Evolutionary conservation across 2,888 invertebrate genomes (phyloP).

Genomic region (Lasioglossum malachurum): DNA sequence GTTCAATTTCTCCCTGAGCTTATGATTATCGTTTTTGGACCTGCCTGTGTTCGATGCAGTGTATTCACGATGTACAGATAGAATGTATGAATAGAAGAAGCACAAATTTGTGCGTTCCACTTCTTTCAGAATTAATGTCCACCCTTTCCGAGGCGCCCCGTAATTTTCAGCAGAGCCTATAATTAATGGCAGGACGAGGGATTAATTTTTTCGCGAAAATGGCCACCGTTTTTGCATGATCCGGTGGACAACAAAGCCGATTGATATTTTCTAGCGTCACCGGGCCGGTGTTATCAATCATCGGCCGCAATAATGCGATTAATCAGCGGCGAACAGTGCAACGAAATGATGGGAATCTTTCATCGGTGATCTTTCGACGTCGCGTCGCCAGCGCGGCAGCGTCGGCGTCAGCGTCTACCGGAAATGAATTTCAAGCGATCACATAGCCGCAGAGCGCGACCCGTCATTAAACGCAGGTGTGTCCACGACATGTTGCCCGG

Average conservation of each 20-base stretch:
- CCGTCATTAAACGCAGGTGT: conserved; percentile 61
- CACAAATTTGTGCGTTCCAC: too few species aligned
- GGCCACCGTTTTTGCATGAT: not conserved
- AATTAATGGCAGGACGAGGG: not conserved
- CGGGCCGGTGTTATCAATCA: not conserved
- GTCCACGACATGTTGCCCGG: conserved; percentile 43
- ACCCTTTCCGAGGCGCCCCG: too few species aligned
- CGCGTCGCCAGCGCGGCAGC: not conserved
- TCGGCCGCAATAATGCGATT: not conserved
- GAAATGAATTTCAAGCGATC: not conserved
- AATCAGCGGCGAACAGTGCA: not conserved
- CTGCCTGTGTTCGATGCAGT: not conserved
- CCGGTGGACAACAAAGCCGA: not conserved
- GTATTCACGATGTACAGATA: not conserved
- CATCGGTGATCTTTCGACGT: conserved; percentile 1
- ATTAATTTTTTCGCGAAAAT: not conserved
- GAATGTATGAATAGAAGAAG: too few species aligned
- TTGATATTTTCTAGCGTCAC: not conserved
- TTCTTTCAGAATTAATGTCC: too few species aligned
- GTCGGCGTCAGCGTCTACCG: not conserved
- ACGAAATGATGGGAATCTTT: not conserved
- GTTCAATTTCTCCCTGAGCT: not conserved
- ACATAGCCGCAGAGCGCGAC: not conserved
- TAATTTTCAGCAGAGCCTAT: not conserved
- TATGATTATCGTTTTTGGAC: not conserved